Base-by-base conservation (phyloP, 92 coral and sea anemone genomes). In the Parazoanthus atlanticus region DNA sequence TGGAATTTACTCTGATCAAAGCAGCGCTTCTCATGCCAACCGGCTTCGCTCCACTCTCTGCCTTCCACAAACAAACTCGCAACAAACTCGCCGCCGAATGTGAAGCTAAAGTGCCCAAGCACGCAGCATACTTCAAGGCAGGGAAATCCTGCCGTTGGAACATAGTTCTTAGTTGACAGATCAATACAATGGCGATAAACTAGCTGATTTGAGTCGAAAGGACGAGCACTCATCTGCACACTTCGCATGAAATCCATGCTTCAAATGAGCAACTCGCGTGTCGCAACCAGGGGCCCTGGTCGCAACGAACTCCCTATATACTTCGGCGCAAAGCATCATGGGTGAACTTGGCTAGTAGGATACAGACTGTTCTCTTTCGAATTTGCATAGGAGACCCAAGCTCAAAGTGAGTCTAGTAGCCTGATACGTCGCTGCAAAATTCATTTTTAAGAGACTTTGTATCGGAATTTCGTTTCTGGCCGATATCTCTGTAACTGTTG, bases 111-210 rank as follows among this genome's bases (percentile, higher is more conserved):
- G 81, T 77, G 65, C 81, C 56, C 79, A 77, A 77, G 81, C 81
- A 77, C 81, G 81, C 61, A 41, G 64, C 81, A 77, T 77, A 77
- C 81, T 77, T 77, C 12, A 77, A 77, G 81, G 64, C 81, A 38
- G 81, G 81, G 81, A 77, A 77, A 77, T 74, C 81, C 81, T 77
- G 81, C 34, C 81, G 17, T 77, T 74, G 81, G 81, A 77, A 43
- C 81, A 43, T 23, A 3, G 32, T 77, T 77, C 81, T 40, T 77
- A 41, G 61, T 77, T 77, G 17, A 77, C 54, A 77, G 81, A 77
- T 77, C 81, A 77, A 43, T 77, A 43, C 81, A 43, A 77, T 77
- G 81, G 81, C 81, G 81, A 77, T 77, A 6, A n/a, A 77, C 3
- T 77, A 77, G 17, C 81, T 77, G 61, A 77, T 77, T 77, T 77